phyloP scores from a whole-genome alignment of 2,888 invertebrate species.

The Tachina lurida region DNA sequence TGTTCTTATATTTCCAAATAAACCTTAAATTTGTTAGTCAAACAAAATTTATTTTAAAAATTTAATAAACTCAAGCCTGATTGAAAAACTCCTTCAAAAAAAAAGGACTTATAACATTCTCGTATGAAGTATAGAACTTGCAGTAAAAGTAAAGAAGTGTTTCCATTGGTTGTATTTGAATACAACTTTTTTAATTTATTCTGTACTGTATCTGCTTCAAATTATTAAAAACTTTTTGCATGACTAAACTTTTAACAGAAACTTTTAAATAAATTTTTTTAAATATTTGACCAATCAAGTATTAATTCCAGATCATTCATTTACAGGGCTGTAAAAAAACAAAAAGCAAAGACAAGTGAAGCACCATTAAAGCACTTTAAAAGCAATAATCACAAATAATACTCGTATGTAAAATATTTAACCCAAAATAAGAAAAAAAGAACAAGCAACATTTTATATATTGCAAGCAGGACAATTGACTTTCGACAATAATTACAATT shows the following conservation, averaged over 20 bases:
- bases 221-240: background rate
- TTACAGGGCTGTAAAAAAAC: background rate
- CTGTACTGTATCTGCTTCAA: no score
- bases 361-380: conserved; percentile 53
- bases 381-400: conserved; percentile 49
- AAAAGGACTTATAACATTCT: no score
- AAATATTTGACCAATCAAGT: background rate
- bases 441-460: conserved; percentile 25
- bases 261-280: background rate
- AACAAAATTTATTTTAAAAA: no score
- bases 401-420: conserved; percentile 22
- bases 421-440: conserved; percentile 24
- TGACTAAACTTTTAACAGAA: background rate
- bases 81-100: no score
- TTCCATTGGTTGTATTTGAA: no score
- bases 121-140: no score
- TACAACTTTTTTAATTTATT: no score
- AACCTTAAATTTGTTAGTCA: no score
- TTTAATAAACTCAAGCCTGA: no score
- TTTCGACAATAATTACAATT: conserved; percentile 42
- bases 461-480: conserved; percentile 51
- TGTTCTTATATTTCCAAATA: no score
- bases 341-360: background rate
- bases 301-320: background rate
- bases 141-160: no score